Conservation (phyloP, 2,113 vertebrate species). For the Pedetes capensis region DNA sequence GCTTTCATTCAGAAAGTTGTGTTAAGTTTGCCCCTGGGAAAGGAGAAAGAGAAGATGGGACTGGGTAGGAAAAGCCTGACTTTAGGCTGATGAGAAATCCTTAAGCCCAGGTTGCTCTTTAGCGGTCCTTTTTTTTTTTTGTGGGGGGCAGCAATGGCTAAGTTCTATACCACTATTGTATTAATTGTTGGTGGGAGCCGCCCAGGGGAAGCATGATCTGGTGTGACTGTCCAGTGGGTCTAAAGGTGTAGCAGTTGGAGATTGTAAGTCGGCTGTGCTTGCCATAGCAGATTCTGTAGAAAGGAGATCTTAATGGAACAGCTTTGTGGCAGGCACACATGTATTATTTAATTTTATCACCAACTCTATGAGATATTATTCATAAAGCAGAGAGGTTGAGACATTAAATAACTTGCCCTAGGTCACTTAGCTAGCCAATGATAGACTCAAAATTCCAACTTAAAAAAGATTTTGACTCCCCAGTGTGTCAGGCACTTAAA, state of each 20-base stretch:
- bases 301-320: background rate
- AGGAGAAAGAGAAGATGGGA: background rate
- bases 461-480: conserved; percentile 16
- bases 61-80: background rate
- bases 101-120: conserved; percentile 21
- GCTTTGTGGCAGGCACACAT: background rate
- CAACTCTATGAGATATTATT: conserved; percentile 27
- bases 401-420: conserved; percentile 48
- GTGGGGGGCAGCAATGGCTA: background rate
- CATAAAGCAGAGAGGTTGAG: background rate
- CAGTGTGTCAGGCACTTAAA: conserved; percentile 2
- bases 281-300: conserved; percentile 35
- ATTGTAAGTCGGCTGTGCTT: background rate
- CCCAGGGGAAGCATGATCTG: background rate
- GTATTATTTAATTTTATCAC: conserved; percentile 43
- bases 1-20: background rate
- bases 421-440: background rate
- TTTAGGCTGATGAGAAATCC: background rate
- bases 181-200: background rate
- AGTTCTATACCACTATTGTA: background rate
- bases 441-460: conserved; percentile 32
- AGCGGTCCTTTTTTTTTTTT: background rate
- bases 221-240: background rate
- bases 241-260: conserved; percentile 6
- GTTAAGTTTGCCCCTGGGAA: background rate